Evolutionary conservation across 2,888 invertebrate species (phyloP).

Genomic region (Dynastes hyllus): DNA sequence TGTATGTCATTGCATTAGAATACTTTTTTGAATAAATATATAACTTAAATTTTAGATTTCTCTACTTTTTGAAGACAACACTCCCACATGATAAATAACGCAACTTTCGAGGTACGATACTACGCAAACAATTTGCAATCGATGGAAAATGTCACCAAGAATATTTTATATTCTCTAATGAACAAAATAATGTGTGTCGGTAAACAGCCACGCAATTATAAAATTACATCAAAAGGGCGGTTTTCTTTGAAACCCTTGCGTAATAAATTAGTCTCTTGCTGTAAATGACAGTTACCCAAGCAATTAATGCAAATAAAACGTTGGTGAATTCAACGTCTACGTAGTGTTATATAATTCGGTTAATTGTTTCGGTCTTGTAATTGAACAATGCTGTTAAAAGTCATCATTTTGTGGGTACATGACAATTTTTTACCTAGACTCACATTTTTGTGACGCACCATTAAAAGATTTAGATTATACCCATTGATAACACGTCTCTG

Average conservation of each 20-base stretch:
- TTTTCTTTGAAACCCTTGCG: slow-evolving; percentile 25
- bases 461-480: slow-evolving; percentile 46
- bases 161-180: background rate
- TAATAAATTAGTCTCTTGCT: slow-evolving; percentile 8
- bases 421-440: background rate
- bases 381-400: background rate
- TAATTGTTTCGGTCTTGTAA: background rate
- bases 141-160: background rate
- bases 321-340: background rate
- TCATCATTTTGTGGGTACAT: background rate
- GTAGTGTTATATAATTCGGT: background rate
- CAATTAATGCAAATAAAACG: slow-evolving; percentile 11
- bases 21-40: no score
- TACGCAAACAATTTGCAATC: background rate
- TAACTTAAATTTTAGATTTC: no score
- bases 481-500: slow-evolving; percentile 18
- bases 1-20: no score
- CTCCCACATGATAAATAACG: no score
- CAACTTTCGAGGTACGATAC: no score
- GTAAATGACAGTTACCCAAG: slow-evolving; percentile 8
- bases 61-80: no score
- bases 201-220: slow-evolving; percentile 13
- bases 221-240: slow-evolving; percentile 25
- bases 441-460: slow-evolving; percentile 31
- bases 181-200: background rate